Conservation (phyloP, 2,888 invertebrate species). For the Coleophora flavipennella region DNA sequence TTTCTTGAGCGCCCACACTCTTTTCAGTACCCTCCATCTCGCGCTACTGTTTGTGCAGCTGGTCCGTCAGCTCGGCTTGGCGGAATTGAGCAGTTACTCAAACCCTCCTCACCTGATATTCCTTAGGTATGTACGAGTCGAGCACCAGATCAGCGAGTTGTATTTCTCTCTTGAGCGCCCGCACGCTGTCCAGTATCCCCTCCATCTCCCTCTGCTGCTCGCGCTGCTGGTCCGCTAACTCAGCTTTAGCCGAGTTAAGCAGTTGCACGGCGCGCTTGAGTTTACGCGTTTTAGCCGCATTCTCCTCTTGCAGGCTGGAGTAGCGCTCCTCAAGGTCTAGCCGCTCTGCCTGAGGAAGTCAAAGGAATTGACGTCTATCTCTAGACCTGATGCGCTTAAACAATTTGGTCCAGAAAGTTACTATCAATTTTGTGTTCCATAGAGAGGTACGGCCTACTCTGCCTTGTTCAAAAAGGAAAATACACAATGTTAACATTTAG, state of each 20-base stretch:
- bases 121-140: slow-evolving; percentile 93
- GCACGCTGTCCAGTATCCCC: slow-evolving; percentile 92
- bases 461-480: too few relatives aligned
- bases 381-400: too few relatives aligned
- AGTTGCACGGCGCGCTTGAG: slow-evolving; percentile 90
- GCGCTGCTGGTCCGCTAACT: slow-evolving; percentile 88
- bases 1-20: slow-evolving; percentile 91
- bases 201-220: slow-evolving; percentile 99
- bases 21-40: slow-evolving; percentile 98
- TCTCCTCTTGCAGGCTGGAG: slow-evolving; percentile 95
- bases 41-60: slow-evolving; percentile 94
- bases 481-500: too few relatives aligned
- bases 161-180: slow-evolving; percentile 91
- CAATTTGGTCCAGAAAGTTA: too few relatives aligned
- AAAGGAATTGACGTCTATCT: too few relatives aligned
- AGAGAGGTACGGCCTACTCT: too few relatives aligned
- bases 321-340: slow-evolving; percentile 96
- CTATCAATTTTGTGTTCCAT: too few relatives aligned
- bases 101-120: slow-evolving; percentile 80
- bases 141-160: slow-evolving; percentile 92
- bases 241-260: slow-evolving; percentile 88
- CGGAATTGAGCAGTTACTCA: too few relatives aligned
- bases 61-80: slow-evolving; percentile 87
- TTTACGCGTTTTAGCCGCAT: slow-evolving; percentile 92
- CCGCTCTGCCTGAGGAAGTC: slow-evolving; percentile 86